Base-by-base conservation (phyloP, 2,113 vertebrate species). In the Panthera uncia region DNA sequence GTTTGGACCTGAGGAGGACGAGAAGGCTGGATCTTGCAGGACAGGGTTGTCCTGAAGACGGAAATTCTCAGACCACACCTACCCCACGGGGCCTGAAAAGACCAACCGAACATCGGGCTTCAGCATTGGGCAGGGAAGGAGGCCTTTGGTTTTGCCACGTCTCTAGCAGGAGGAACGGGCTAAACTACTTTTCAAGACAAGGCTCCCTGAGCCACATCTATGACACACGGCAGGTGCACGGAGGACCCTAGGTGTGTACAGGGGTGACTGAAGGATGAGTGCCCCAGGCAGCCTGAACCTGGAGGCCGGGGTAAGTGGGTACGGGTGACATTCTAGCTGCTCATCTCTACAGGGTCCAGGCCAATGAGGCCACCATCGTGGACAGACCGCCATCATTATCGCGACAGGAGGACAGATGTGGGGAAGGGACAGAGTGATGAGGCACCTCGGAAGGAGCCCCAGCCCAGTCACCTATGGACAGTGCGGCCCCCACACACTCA, bases 281-380 rank as follows among this genome's bases (percentile, higher is more conserved):
- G 29, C 45, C 69, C 65, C 19, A 1, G 57, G 57, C 21, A 57
- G 57, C 36, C 71, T 65, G 36, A 31, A 52, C 69, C 66, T 25
- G 16, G 38, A 15, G 66, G 48, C 10, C 23, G 4, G 55, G 36
- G 36, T 11, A 14, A 10, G 4, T 0, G 15, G 73, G 14, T 0
- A 14, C 12, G 13, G 9, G 48, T 45, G 55, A 50, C 2, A 0
- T 1, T 4, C 45, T 68, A 38, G 3, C 50, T 2, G 19, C 48
- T 29, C 36, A 0, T 1, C 6, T 36, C n/a, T 8, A 0, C 2
- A 1, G 25, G 50, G 38, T 38, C 61, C 13, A 5, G 8, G 21
- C 38, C 5, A 18, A 18, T 0, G 3, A 18, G 36, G 65, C 27
- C 79, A n/a, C 9, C 29, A 2, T 1, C 13, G 25, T 3, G 31